Base-by-base conservation (phyloP, 2,113 vertebrate genomes). In the Eleginops maclovinus region DNA sequence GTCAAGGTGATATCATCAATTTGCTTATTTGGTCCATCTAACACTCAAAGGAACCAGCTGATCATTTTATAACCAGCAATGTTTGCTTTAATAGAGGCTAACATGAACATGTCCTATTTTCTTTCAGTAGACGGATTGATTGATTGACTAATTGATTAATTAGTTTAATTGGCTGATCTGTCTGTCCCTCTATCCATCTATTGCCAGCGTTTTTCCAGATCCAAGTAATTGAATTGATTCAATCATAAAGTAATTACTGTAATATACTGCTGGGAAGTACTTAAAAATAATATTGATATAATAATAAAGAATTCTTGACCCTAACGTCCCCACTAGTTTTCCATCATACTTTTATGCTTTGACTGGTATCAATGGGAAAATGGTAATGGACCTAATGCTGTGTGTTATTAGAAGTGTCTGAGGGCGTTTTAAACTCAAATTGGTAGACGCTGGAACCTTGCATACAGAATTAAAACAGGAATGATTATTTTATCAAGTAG, bases 361-460 rank as follows among this genome's bases (percentile, higher is more conserved):
- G 1, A 24, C 12, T 0, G 3, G 19, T 8, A 13, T 54, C 6
- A 24, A 44, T 40, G 21, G 21, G 12, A 71, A 6, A 9, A 47
- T 12, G 51, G 10, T 59, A 50, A 24, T 43, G 46, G 31, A 36
- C n/a, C 12, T 17, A 1, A n/a, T n/a, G 54, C 9, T 40, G 9
- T 49, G 26, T 40, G 26, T 5, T 59, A 14, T 72, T 61, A 41
- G 56, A 40, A 56, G 55, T n/a, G 36, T 64, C 50, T 55, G 7
- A 50, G 17, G 41, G 55, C 54, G 46, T 82, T 75, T 77, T 44
- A 12, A 14, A 40, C n/a, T 24, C n/a, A 36, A 50, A 22, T 51
- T 12, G 1, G 49, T 54, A 24, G 44, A 62, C 6, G 22, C 40
- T 24, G 21, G 60, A 73, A 70, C n/a, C 46, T 16, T 15, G 46